Evolutionary conservation across 2,113 vertebrate species (phyloP).

Genomic region (Syngnathus scovelli): DNA sequence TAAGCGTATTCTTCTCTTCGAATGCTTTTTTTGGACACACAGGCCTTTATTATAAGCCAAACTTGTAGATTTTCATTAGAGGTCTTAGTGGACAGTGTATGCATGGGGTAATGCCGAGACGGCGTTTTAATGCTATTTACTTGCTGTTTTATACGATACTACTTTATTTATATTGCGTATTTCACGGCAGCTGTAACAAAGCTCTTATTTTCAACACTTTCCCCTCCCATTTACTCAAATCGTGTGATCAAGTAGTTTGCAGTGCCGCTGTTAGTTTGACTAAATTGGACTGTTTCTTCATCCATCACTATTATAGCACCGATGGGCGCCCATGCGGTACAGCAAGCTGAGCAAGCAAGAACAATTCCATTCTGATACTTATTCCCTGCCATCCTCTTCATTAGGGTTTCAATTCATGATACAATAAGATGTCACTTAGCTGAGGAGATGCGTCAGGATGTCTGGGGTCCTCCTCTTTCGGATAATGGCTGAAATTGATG

Average conservation of each 20-base stretch:
- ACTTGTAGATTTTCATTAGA: too few relatives aligned
- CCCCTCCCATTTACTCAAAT: too few relatives aligned
- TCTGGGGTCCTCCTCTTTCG: not conserved
- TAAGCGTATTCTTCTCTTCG: too few relatives aligned
- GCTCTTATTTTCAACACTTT: too few relatives aligned
- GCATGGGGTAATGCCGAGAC: too few relatives aligned
- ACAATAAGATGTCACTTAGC: not conserved
- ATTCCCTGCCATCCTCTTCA: not conserved
- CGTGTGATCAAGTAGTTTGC: not conserved
- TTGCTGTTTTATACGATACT: too few relatives aligned
- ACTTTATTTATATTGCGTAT: too few relatives aligned
- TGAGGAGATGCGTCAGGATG: not conserved
- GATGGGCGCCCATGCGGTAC: conserved; percentile 5
- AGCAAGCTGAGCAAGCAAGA: conserved; percentile 3
- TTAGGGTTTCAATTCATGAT: not conserved
- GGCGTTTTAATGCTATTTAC: too few relatives aligned
- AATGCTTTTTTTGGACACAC: too few relatives aligned
- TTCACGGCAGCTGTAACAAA: too few relatives aligned
- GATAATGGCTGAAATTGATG: not conserved
- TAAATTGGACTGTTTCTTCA: conserved; percentile 18
- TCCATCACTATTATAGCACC: conserved; percentile 15
- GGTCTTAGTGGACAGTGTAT: too few relatives aligned
- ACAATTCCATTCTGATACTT: not conserved
- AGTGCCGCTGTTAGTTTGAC: conserved; percentile 8
- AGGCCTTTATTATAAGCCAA: too few relatives aligned